Percentiles rank a stretch among this genome's conserved stretches.
These are phyloP conservation scores for Gryllus bimaculatus DNA, from an alignment of 1,140 invertebrate genomes.

Conservation along the genomic window DNA sequence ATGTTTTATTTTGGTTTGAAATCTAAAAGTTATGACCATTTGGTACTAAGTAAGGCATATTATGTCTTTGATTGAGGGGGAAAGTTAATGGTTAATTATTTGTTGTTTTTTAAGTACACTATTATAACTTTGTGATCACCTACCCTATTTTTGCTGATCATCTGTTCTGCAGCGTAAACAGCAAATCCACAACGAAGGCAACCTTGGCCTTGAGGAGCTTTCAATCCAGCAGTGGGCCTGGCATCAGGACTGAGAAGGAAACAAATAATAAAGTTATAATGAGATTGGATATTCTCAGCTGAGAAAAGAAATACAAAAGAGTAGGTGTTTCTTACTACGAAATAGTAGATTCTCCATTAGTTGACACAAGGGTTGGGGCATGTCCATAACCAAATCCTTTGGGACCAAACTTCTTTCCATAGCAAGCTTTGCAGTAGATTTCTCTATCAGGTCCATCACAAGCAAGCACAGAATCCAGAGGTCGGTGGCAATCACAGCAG, in stretches of 20 bases:
- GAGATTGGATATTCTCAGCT: not conserved
- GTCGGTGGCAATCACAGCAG: conserved; percentile 84
- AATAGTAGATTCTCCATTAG: conserved; percentile 58
- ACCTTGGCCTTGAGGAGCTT: conserved; percentile 57
- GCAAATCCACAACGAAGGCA: conserved; percentile 79
- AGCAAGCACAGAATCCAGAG: conserved; percentile 83
- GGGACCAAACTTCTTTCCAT: conserved; percentile 80
- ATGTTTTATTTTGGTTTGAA: too few species aligned
- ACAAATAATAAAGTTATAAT: not conserved
- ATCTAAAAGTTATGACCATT: too few species aligned
- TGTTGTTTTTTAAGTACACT: too few species aligned
- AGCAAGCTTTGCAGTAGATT: conserved; percentile 80
- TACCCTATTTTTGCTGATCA: conserved; percentile 80
- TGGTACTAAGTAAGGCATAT: too few species aligned
- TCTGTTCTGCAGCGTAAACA: conserved; percentile 87
- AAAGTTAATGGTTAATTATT: too few species aligned
- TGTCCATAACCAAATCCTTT: conserved; percentile 86
- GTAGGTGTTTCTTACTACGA: conserved; percentile 47
- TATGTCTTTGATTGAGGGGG: too few species aligned
- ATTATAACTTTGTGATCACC: too few species aligned
- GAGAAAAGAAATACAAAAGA: not conserved
- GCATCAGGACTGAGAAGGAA: conserved; percentile 38
- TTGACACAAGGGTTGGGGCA: conserved; percentile 70
- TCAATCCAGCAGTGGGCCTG: conserved; percentile 43
- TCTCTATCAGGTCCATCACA: conserved; percentile 83